Percentiles rank a stretch among this genome's conserved stretches.
These are phyloP conservation scores for Drosophila cardini DNA, from an alignment of 1,140 invertebrate species.

Conservation along the genomic window DNA sequence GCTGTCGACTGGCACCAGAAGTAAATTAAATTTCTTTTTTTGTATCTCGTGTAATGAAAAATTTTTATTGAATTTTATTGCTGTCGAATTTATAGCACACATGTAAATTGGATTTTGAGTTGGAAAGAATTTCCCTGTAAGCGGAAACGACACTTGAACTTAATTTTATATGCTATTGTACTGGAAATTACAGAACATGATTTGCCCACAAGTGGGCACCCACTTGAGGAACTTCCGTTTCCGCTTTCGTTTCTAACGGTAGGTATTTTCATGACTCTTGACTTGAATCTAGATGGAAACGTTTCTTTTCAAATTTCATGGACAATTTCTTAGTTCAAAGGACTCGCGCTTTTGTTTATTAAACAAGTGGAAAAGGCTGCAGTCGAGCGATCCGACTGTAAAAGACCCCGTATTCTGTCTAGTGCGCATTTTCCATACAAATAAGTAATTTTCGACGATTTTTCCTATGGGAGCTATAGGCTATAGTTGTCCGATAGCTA, in stretches of 20 bases:
- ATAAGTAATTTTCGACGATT: too few relatives aligned
- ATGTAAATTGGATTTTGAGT: slow-evolving; percentile 50
- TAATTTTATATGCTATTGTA: slow-evolving; percentile 27
- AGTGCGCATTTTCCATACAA: too few relatives aligned
- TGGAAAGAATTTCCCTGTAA: slow-evolving; percentile 9
- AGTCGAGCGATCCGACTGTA: too few relatives aligned
- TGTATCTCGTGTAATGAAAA: slow-evolving; percentile 71
- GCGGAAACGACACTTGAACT: slow-evolving; percentile 12
- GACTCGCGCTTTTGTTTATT: too few relatives aligned
- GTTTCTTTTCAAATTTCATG: too few relatives aligned
- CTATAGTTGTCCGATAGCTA: too few relatives aligned
- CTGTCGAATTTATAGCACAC: slow-evolving; percentile 52
- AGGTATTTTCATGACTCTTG: not conserved
- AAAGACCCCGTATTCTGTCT: too few relatives aligned
- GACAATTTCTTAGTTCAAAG: too few relatives aligned
- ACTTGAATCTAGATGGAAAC: too few relatives aligned
- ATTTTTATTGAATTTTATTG: slow-evolving; percentile 76
- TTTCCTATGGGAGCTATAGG: too few relatives aligned
- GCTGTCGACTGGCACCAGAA: slow-evolving; percentile 38
- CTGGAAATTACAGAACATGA: slow-evolving; percentile 19
- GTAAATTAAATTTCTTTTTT: slow-evolving; percentile 60
- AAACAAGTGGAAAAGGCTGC: too few relatives aligned
- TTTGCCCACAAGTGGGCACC: slow-evolving; percentile 2
- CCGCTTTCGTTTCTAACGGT: slow-evolving; percentile 1
- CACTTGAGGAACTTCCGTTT: not conserved